These are phyloP conservation scores for Urechis unicinctus DNA, from an alignment of 2,888 invertebrate genomes.

Conservation along the genomic window DNA sequence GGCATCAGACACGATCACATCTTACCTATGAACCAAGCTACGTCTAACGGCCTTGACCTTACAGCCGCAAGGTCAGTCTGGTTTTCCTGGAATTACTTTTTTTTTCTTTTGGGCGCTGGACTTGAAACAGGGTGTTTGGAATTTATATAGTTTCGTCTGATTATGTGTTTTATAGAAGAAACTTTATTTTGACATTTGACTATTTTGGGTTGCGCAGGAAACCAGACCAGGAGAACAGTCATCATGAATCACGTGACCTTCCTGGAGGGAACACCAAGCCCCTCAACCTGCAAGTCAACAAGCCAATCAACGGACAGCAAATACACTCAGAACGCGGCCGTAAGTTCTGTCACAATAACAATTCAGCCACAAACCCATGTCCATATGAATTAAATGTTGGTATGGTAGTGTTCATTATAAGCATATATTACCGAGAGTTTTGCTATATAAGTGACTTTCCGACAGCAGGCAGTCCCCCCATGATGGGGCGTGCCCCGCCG, in stretches of 20 bases:
- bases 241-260: too few species aligned
- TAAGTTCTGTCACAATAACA: not conserved
- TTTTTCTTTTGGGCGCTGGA: too few species aligned
- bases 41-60: conserved; percentile 1
- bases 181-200: too few species aligned
- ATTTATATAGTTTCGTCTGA: too few species aligned
- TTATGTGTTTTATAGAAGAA: too few species aligned
- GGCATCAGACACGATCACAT: not conserved
- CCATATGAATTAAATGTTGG: not conserved
- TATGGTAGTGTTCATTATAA: not conserved
- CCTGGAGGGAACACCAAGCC: too few species aligned
- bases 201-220: too few species aligned
- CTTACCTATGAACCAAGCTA: not conserved
- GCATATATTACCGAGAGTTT: too few species aligned
- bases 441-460: too few species aligned
- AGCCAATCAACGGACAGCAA: not conserved
- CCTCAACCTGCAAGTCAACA: conserved; percentile 5
- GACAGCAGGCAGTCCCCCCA: too few species aligned
- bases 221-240: too few species aligned
- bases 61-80: conserved; percentile 1
- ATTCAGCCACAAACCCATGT: not conserved
- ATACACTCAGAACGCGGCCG: not conserved
- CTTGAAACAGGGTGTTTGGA: too few species aligned
- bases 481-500: not conserved
- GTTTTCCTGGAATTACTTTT: not conserved